These are phyloP conservation scores for Telenomus remus DNA, from an alignment of 1,140 invertebrate genomes.

Conservation along the genomic window DNA sequence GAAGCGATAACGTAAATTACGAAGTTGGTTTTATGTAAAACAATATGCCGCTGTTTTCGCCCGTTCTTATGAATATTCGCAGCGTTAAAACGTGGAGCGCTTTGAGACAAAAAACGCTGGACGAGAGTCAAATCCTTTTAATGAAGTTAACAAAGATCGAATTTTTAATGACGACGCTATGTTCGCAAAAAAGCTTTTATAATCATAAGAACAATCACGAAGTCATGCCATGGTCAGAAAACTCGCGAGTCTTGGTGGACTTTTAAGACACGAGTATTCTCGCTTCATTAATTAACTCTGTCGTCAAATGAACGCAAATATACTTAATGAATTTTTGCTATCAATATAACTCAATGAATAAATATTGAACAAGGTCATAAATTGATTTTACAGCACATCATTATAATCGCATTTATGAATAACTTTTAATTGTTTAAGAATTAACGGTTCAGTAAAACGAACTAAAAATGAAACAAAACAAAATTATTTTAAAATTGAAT, in stretches of 20 bases:
- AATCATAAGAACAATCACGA: conserved; percentile 37
- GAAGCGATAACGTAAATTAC: neutral
- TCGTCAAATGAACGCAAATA: conserved; percentile 22
- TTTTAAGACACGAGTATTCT: conserved; percentile 31
- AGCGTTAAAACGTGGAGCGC: conserved; percentile 17
- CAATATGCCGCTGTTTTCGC: conserved; percentile 7
- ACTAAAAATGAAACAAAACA: too few species aligned
- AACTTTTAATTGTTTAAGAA: too few species aligned
- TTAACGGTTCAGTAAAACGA: too few species aligned
- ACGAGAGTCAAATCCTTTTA: conserved; percentile 37
- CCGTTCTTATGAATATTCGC: conserved; percentile 14
- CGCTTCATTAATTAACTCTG: conserved; percentile 18
- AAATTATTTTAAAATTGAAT: neutral
- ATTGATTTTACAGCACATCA: too few species aligned
- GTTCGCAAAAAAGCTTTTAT: conserved; percentile 23
- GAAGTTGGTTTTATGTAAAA: conserved; percentile 36
- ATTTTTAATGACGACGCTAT: conserved; percentile 46
- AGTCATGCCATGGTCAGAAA: conserved; percentile 19
- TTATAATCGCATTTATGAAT: too few species aligned
- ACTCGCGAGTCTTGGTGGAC: conserved; percentile 12
- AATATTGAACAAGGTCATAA: too few species aligned
- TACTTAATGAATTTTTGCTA: neutral
- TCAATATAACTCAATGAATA: too few species aligned
- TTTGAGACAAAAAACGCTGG: conserved; percentile 17
- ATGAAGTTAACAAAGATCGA: conserved; percentile 54